A percentile compares a stretch with the other conserved stretches of the same genome.
phyloP scores from a whole-genome alignment of 2,113 vertebrate genomes.

The Malurus cyaneus region DNA sequence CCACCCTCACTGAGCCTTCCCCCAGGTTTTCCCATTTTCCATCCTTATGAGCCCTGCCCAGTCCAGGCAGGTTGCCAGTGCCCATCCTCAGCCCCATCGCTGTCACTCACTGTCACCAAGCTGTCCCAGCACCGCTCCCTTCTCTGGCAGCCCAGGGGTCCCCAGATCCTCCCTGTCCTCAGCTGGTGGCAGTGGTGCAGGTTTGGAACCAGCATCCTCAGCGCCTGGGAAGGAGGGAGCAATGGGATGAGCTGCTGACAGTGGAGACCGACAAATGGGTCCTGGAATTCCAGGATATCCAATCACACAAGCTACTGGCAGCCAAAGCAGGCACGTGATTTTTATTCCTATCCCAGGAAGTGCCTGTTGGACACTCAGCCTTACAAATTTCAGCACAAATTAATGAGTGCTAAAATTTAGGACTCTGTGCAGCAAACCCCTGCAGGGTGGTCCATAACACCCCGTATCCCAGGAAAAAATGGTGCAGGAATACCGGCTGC shows the following conservation, averaged over 20 bases:
- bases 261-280: background rate
- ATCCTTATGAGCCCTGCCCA: background rate
- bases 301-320: background rate
- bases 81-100: background rate
- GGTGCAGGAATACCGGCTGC: accelerated
- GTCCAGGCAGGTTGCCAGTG: accelerated
- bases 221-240: background rate
- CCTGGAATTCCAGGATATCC: background rate
- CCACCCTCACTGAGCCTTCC: background rate
- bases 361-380: accelerated
- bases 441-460: background rate
- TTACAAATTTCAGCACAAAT: background rate
- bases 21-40: background rate
- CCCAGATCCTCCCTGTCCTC: background rate
- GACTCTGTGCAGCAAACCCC: background rate
- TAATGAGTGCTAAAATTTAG: background rate
- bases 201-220: background rate
- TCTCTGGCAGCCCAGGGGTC: background rate
- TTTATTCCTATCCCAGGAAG: background rate
- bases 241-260: background rate
- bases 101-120: background rate
- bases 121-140: background rate
- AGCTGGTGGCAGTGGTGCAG: accelerated
- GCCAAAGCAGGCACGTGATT: accelerated
- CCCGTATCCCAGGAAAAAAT: background rate